Evolutionary conservation across 2,888 invertebrate species (phyloP).

Genomic region (Plagodis pulveraria): DNA sequence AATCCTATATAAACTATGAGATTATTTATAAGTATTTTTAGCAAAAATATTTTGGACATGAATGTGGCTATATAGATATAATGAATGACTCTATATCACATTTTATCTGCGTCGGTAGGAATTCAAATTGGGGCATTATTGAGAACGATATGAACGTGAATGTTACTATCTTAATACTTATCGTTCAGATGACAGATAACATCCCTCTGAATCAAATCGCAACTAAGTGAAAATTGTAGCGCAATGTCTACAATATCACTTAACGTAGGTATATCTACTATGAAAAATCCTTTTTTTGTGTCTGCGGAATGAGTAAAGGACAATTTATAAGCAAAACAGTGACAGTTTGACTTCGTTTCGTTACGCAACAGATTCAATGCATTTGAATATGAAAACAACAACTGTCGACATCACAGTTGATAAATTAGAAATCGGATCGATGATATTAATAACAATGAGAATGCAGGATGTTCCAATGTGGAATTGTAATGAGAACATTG

Average conservation of each 20-base stretch:
- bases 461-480: slow-evolving; percentile 7
- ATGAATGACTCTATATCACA: slow-evolving; percentile 13
- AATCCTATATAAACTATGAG: too few relatives aligned
- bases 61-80: slow-evolving; percentile 18
- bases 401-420: slow-evolving; percentile 13
- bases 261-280: too few relatives aligned
- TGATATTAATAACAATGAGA: slow-evolving; percentile 10
- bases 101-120: slow-evolving; percentile 17
- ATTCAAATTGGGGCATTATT: slow-evolving; percentile 6
- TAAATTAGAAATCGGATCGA: slow-evolving; percentile 17
- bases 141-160: slow-evolving; percentile 5
- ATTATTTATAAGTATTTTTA: too few relatives aligned
- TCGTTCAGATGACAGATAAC: slow-evolving; percentile 8
- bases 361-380: slow-evolving; percentile 12
- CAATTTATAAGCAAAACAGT: too few relatives aligned
- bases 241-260: too few relatives aligned
- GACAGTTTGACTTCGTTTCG: too few relatives aligned
- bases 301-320: too few relatives aligned
- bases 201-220: too few relatives aligned
- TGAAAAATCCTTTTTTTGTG: too few relatives aligned
- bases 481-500: slow-evolving; percentile 10
- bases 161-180: background rate
- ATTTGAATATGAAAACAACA: slow-evolving; percentile 26
- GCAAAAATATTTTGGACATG: slow-evolving; percentile 5
- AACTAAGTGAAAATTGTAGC: too few relatives aligned